phyloP scores from a whole-genome alignment of 2,797 vertebrate genomes.

The Tokudaia tokunoshimensis region DNA sequence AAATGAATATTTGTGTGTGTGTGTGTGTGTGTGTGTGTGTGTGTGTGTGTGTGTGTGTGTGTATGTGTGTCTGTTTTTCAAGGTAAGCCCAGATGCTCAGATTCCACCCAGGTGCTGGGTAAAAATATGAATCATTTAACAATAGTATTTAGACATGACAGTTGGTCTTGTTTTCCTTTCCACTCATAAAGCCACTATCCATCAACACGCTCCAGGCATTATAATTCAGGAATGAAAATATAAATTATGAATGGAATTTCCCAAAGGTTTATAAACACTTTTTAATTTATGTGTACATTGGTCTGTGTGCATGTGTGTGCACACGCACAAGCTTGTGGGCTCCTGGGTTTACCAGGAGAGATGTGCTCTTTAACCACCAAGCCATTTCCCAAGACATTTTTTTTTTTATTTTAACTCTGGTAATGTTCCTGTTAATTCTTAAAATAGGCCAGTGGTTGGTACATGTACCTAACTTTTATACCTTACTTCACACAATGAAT shows the following conservation, averaged over 20 bases:
- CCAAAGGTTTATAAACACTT: not conserved
- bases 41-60: not conserved
- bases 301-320: not conserved
- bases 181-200: not conserved
- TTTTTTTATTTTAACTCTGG: not conserved
- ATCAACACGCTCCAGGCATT: not conserved
- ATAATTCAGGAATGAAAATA: not conserved
- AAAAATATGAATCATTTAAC: not conserved
- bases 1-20: no score
- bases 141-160: not conserved
- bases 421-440: not conserved
- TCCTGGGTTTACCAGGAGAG: not conserved
- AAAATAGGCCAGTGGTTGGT: not conserved
- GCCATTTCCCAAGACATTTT: not conserved
- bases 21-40: not conserved
- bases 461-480: not conserved
- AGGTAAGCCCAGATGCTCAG: not conserved
- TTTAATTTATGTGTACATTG: not conserved
- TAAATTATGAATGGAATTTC: not conserved
- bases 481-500: not conserved
- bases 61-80: not conserved
- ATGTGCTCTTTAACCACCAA: not conserved
- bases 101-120: not conserved
- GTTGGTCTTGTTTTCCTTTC: not conserved
- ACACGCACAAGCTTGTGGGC: not conserved